These are phyloP conservation scores for Seira ritae DNA, from an alignment of 2,888 invertebrate genomes.

Conservation along the genomic window DNA sequence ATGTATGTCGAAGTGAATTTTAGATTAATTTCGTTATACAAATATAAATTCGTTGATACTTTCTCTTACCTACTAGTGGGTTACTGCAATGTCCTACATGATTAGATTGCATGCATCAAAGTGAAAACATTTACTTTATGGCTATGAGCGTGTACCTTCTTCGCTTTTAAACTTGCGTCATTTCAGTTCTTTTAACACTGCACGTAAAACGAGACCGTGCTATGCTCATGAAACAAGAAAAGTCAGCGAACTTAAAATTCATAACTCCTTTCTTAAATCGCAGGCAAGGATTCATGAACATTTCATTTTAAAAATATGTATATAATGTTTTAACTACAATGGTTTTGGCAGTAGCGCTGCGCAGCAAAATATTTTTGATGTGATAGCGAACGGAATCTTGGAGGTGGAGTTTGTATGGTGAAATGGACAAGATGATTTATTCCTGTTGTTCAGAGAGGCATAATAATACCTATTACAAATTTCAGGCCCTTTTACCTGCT, in stretches of 20 bases:
- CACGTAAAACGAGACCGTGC: background rate
- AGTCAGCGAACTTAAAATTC: constrained; percentile 1
- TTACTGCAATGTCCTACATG: too few species aligned
- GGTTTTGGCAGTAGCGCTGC: background rate
- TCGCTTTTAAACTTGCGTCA: background rate
- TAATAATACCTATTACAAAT: too few species aligned
- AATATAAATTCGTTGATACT: too few species aligned
- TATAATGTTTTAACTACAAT: too few species aligned
- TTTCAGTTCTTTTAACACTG: background rate
- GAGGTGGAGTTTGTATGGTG: too few species aligned
- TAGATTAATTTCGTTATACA: background rate
- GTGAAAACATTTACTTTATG: background rate
- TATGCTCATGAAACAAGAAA: background rate
- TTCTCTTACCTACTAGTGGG: too few species aligned
- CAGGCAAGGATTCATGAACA: background rate
- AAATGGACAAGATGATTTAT: too few species aligned
- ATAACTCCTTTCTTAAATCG: background rate
- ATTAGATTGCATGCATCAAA: too few species aligned
- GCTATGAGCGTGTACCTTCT: background rate
- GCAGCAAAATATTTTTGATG: background rate
- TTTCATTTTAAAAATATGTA: background rate
- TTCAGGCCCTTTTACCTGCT: too few species aligned
- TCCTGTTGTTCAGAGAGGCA: too few species aligned
- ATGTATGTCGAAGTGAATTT: background rate
- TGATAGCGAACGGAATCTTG: too few species aligned